These are phyloP conservation scores for Eulithis prunata DNA, from an alignment of 2,888 invertebrate species.

Conservation along the genomic window DNA sequence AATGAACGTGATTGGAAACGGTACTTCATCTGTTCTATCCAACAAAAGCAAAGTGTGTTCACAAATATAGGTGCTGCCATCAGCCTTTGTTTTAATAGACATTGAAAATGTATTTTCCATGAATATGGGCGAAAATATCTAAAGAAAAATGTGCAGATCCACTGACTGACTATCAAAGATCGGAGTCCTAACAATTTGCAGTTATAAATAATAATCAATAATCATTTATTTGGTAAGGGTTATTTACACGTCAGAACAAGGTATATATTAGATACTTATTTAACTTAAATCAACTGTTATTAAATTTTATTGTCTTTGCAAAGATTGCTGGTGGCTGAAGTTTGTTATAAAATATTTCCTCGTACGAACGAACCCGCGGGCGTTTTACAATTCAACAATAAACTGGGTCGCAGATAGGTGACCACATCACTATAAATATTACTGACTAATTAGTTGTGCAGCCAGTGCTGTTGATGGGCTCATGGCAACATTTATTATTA, in stretches of 20 bases:
- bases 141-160: background rate
- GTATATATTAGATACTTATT: too few relatives aligned
- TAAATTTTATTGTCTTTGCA: too few relatives aligned
- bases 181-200: too few relatives aligned
- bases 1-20: conserved; percentile 20
- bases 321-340: background rate
- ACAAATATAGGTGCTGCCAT: background rate
- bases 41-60: conserved; percentile 19
- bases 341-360: background rate
- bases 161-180: conserved; percentile 5
- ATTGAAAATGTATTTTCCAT: conserved; percentile 38
- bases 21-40: conserved; percentile 12
- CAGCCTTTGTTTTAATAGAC: conserved; percentile 30
- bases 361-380: background rate
- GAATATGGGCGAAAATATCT: conserved; percentile 38
- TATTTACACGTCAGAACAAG: too few relatives aligned
- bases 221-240: too few relatives aligned
- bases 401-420: conserved; percentile 35
- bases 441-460: conserved; percentile 44
- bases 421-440: conserved; percentile 43
- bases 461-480: conserved; percentile 46
- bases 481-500: conserved; percentile 11
- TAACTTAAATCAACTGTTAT: too few relatives aligned
- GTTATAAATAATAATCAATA: too few relatives aligned
- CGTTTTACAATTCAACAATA: conserved; percentile 15